Base-by-base conservation (phyloP, 1,140 invertebrate species). In the Bombus turneri region DNA sequence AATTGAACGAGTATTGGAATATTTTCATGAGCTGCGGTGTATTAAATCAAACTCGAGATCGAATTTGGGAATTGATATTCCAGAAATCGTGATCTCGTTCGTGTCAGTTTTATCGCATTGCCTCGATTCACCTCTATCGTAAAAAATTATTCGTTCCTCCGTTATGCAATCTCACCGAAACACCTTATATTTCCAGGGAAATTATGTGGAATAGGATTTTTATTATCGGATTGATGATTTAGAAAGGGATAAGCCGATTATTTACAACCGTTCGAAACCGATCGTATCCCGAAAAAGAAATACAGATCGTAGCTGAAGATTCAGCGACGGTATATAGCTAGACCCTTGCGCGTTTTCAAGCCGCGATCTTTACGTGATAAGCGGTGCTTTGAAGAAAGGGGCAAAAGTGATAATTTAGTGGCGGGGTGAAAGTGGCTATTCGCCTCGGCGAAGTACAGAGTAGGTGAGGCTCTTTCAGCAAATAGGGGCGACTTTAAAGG, bases 351-450 rank as follows among this genome's bases (percentile, higher is more conserved):
- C 31, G 59, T 66, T 78, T 41, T 28, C 75, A n/a, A 43, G 59
- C 59, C 62, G 31, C 22, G 43, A 41, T 39, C 59, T 68, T 53
- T 10, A 18, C 66, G 68, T 28, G 86, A 88, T 88, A 89, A 87
- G 87, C 69, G 43, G 28, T 18, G 22, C 25, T 66, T 47, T 43
- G 62, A 64, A 86, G 68, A 85, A 81, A 39, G 8, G 64, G 64
- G 57, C 57, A 4, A n/a, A 83, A 77, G 81, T 87, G 89, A 87
- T 89, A 87, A 89, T 89, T 90, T 87, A 76, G 34, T 31, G 28
- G 59, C 59, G 34, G 25, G 66, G 43, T 28, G 83, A 84, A 87
- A 86, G 80, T 87, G 59, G 75, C 80, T 37, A 41, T 83, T 90
- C 66, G 47, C 47, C 28, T 53, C 28, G 59, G 72, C 0, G 47